Percentiles rank a stretch among this genome's conserved stretches.
These are phyloP conservation scores for Nesogale talazaci DNA, from an alignment of 2,113 vertebrate genomes.

Conservation along the genomic window DNA sequence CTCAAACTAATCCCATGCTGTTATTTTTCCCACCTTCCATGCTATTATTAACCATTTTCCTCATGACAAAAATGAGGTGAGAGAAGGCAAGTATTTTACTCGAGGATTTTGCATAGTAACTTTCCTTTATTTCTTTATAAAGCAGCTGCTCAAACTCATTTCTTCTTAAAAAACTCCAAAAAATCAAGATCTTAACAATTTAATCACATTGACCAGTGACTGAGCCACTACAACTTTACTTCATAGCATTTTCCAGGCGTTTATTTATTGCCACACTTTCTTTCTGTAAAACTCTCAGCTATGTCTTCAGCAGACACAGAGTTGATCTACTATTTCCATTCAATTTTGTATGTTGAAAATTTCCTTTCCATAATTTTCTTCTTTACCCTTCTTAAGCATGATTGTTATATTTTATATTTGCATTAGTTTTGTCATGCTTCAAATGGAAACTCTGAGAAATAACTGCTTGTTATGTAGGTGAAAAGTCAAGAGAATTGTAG, in stretches of 20 bases:
- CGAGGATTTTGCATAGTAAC: not conserved
- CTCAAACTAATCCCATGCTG: not conserved
- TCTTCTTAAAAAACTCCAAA: not conserved
- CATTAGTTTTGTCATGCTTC: not conserved
- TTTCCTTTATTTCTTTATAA: constrained; percentile 7
- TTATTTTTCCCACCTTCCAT: too few species aligned
- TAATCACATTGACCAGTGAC: not conserved
- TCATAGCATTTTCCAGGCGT: not conserved
- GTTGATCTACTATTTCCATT: not conserved
- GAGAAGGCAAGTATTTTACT: constrained; percentile 37
- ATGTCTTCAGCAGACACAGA: not conserved
- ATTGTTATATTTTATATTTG: constrained; percentile 29
- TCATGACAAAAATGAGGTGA: not conserved
- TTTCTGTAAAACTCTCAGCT: not conserved
- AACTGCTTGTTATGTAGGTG: not conserved
- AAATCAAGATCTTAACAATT: not conserved
- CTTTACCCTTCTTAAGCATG: not conserved
- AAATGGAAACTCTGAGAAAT: constrained; percentile 31
- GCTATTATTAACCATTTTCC: not conserved
- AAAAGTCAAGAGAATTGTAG: not conserved
- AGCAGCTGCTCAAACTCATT: not conserved
- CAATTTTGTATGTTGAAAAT: not conserved
- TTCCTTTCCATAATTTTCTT: not conserved
- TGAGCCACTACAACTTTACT: not conserved
- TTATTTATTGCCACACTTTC: not conserved